Evolutionary conservation across 1,140 invertebrate species (phyloP).

Genomic region (Drosophila watanabei): DNA sequence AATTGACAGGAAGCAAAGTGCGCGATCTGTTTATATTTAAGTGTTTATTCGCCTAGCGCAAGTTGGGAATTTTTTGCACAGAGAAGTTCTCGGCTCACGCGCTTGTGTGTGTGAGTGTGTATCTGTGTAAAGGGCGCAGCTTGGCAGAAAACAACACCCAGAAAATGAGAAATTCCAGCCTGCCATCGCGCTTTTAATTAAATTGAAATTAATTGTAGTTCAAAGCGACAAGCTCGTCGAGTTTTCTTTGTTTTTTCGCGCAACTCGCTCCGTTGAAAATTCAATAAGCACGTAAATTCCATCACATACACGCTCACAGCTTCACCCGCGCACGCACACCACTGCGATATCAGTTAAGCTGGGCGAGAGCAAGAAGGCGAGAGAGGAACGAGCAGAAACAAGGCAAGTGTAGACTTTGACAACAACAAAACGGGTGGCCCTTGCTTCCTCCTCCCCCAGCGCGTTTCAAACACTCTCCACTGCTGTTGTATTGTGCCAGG

Average conservation of each 20-base stretch:
- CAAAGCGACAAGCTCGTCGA: constrained; percentile 32
- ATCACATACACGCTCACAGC: constrained; percentile 50
- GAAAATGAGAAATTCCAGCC: constrained; percentile 19
- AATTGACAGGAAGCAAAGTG: constrained; percentile 14
- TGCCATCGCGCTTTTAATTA: constrained; percentile 50
- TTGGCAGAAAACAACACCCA: constrained; percentile 42
- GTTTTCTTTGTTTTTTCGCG: constrained; percentile 41
- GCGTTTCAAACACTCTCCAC: constrained; percentile 2
- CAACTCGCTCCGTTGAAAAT: constrained; percentile 69
- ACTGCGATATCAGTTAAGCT: constrained; percentile 12
- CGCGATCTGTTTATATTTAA: constrained; percentile 7
- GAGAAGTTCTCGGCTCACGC: constrained; percentile 41
- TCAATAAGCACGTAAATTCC: constrained; percentile 82
- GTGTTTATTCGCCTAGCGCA: constrained; percentile 1
- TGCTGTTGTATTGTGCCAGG: constrained; percentile 61
- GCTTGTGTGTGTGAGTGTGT: constrained; percentile 47
- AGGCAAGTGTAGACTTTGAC: constrained; percentile 77
- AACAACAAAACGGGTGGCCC: constrained; percentile 69
- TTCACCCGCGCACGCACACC: constrained; percentile 33
- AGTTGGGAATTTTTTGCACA: constrained; percentile 26
- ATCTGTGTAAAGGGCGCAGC: constrained; percentile 74
- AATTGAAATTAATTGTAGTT: constrained; percentile 61
- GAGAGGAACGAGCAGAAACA: constrained; percentile 39
- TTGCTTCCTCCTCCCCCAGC: constrained; percentile 1
- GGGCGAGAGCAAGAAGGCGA: constrained; percentile 23